These are phyloP conservation scores for Tricholaema leucomelas DNA, from an alignment of 2,113 vertebrate species.

Conservation along the genomic window DNA sequence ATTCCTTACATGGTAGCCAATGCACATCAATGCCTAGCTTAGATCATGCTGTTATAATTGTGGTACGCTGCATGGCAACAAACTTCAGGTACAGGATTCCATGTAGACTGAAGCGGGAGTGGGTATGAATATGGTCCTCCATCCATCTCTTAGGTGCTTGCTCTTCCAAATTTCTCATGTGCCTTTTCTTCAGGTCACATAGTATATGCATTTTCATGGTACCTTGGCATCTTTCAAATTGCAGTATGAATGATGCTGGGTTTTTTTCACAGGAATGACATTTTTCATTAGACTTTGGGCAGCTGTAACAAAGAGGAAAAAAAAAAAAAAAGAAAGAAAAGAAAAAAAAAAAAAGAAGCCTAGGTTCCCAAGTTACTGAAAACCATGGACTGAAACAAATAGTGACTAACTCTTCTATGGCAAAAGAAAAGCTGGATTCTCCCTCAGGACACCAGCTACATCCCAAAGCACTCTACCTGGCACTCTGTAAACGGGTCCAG, in stretches of 20 bases:
- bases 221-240: neutral
- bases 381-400: neutral
- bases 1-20: fast-evolving
- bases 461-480: neutral
- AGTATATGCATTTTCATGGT: neutral
- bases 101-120: fast-evolving
- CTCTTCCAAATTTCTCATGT: neutral
- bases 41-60: neutral
- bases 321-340: neutral
- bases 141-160: fast-evolving
- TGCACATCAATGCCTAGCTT: neutral
- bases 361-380: neutral
- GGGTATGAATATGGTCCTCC: neutral
- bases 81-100: neutral
- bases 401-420: neutral
- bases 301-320: neutral
- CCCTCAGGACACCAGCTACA: neutral
- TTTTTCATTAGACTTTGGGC: neutral
- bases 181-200: neutral
- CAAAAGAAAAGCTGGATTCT: neutral
- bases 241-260: neutral
- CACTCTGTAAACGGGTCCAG: neutral
- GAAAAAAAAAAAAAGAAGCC: neutral
- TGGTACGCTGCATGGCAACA: fast-evolving
- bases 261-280: neutral